Base-by-base conservation (phyloP, 2,113 vertebrate genomes). In the Amia ocellicauda region DNA sequence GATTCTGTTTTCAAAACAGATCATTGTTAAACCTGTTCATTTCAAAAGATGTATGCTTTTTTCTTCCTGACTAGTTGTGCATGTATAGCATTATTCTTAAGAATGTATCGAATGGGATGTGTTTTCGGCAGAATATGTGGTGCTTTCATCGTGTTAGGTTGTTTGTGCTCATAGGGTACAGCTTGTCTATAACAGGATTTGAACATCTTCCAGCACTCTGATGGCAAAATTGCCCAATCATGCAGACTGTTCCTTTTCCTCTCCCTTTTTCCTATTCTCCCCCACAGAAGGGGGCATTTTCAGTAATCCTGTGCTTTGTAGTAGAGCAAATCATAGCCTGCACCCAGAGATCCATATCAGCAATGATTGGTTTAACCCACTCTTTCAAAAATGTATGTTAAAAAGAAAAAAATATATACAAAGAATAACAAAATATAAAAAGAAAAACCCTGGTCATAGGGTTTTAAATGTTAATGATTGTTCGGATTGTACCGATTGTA, bases 141-240 rank as follows among this genome's bases (percentile, higher is more conserved):
- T 31, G 41, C 43, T 69, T 72, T 78, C 60, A 75, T 64, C 71
- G 71, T 62, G 22, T 20, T 28, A 69, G 61, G 57, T 54, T 65
- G 47, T 65, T 58, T 65, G 60, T 58, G 45, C 50, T 58, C 36
- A 51, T 63, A 31, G 27, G 20, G 1, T 58, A 17, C 36, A 19
- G 13, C 5, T 10, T 58, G 9, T 42, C 20, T 14, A 3, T 2
- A 36, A 57, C 0, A 27, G n/a, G 28, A 31, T n/a, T 28, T 57
- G 27, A 36, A 2, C 26, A 17, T 23, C 3, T 40, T 24, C n/a
- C n/a, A n/a, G n/a, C n/a, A n/a, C n/a, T n/a, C n/a, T 13, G 2
- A 26, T 53, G 24, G 3, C 51, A 53, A 53, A 53, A 53, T 53
- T 53, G 51, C 8, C 51, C 51, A 53, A 53, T 53, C 51, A 22